Percentiles rank a stretch among this genome's conserved stretches.
These are phyloP conservation scores for Paracentrotus lividus DNA, from an alignment of 53 echinoderm and acorn worm genomes.

Conservation along the genomic window DNA sequence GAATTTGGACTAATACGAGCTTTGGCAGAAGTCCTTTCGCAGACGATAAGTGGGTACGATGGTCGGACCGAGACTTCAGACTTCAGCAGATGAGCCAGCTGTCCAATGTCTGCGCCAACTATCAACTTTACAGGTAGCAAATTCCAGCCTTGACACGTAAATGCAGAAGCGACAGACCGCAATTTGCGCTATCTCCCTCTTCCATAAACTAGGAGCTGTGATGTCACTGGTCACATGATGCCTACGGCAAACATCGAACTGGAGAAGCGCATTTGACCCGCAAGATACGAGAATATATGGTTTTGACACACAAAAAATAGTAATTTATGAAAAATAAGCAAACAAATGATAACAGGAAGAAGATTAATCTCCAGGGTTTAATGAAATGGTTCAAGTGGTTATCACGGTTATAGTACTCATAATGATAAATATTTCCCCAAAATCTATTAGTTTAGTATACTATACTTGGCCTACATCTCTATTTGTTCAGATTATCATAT, in stretches of 20 bases:
- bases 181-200: conserved; percentile 36
- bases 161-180: conserved; percentile 15
- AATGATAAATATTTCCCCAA: not conserved
- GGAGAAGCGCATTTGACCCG: conserved; percentile 31
- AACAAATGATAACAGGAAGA: conserved; percentile 49
- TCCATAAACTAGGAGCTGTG: conserved; percentile 25
- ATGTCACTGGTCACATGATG: conserved; percentile 53
- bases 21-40: not conserved
- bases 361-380: conserved; percentile 3
- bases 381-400: conserved; percentile 23
- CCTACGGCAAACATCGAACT: conserved; percentile 35
- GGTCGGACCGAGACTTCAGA: conserved; percentile 61
- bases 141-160: conserved; percentile 62
- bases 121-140: conserved; percentile 68
- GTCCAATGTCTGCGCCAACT: conserved; percentile 44
- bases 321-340: conserved; percentile 62
- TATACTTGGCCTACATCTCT: conserved; percentile 2
- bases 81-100: conserved; percentile 28
- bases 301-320: conserved; percentile 19
- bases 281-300: conserved; percentile 26
- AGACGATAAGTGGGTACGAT: conserved; percentile 68
- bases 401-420: not conserved
- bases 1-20: conserved; percentile 66
- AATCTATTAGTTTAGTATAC: not conserved
- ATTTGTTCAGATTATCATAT: not conserved